These are phyloP conservation scores for Smutsia temminckii DNA, from an alignment of 2,797 vertebrate species.

Conservation along the genomic window DNA sequence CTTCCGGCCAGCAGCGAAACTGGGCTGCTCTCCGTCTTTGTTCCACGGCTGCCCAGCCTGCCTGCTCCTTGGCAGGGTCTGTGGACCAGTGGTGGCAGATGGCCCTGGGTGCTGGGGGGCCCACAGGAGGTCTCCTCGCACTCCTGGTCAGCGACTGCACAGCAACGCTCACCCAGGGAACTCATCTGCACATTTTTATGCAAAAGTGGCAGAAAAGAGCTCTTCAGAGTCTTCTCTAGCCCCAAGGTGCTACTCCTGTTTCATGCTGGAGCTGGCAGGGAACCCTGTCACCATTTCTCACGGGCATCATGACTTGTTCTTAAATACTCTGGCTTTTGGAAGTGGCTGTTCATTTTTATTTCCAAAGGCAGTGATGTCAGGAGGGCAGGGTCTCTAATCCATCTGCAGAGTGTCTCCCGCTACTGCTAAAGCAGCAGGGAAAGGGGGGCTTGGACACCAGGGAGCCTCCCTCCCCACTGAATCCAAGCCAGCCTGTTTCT, in stretches of 20 bases:
- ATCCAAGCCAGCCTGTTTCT: no score
- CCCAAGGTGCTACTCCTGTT: neutral
- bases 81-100: no score
- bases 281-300: neutral
- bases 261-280: neutral
- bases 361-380: no score
- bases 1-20: neutral
- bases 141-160: neutral
- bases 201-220: neutral
- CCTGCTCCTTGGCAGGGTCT: no score
- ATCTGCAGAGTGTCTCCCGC: no score
- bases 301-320: neutral
- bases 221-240: neutral
- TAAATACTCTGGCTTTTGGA: neutral
- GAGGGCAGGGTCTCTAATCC: no score
- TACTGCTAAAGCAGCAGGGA: no score
- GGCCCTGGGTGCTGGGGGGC: no score
- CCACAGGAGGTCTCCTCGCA: neutral
- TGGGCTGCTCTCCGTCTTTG: neutral
- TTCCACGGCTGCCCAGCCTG: no score
- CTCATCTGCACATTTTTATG: conserved; percentile 37
- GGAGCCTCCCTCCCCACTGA: no score
- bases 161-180: conserved; percentile 40
- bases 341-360: no score
- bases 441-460: no score